Evolutionary conservation across 2,797 vertebrate species (phyloP).

Genomic region (Pipistrellus kuhlii): DNA sequence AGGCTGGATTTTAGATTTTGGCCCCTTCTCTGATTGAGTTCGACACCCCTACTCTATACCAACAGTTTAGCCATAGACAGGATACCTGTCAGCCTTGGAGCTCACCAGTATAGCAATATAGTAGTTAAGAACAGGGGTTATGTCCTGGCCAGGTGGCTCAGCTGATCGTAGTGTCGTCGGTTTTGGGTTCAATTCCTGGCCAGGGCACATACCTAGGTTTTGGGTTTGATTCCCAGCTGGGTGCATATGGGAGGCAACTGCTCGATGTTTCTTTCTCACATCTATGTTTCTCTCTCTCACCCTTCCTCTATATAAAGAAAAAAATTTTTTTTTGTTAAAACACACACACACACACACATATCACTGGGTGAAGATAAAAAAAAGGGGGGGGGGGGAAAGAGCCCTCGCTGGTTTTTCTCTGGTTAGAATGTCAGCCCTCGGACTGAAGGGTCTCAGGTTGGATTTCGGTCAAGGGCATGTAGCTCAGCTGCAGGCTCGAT

Average conservation of each 20-base stretch:
- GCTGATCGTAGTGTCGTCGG: accelerated
- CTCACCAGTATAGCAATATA: neutral
- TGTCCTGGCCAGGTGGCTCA: neutral
- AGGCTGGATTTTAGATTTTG: too few species aligned
- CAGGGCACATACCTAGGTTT: neutral
- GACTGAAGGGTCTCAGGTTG: neutral
- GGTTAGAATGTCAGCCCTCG: neutral
- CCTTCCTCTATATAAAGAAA: neutral
- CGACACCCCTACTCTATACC: neutral
- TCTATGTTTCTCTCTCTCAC: neutral
- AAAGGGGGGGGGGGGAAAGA: neutral
- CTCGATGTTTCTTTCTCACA: neutral
- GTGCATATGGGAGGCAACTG: neutral
- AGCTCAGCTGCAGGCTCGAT: neutral
- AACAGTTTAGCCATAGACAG: neutral
- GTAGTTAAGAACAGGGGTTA: neutral
- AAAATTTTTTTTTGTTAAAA: neutral
- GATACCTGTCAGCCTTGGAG: neutral
- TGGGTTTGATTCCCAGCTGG: neutral
- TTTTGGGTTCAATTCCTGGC: neutral
- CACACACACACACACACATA: neutral
- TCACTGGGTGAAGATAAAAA: neutral
- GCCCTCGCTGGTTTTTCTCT: neutral
- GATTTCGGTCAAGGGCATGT: neutral
- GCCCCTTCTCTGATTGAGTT: too few species aligned